Percentiles rank a stretch among this genome's conserved stretches.
These are phyloP conservation scores for Calosoma granatense DNA, from an alignment of 1,140 invertebrate genomes.

Conservation along the genomic window DNA sequence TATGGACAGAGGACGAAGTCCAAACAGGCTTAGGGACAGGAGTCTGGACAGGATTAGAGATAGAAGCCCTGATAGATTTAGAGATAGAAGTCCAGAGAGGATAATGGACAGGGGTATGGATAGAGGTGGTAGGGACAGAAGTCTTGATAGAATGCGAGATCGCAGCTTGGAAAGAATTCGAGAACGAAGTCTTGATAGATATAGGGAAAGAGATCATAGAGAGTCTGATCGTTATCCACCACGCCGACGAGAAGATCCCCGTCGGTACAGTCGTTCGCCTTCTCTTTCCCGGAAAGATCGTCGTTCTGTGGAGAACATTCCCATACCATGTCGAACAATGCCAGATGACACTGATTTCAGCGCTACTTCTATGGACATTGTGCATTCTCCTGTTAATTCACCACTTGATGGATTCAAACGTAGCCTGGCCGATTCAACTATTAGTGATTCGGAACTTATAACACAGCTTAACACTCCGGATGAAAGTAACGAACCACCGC, in stretches of 20 bases:
- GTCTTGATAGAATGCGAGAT: not conserved
- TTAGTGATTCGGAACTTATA: constrained; percentile 37
- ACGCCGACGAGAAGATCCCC: constrained; percentile 12
- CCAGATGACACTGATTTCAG: constrained; percentile 10
- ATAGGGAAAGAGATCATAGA: not conserved
- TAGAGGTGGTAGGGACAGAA: not conserved
- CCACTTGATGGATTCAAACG: constrained; percentile 30
- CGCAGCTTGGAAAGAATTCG: not conserved
- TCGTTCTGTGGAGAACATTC: not conserved
- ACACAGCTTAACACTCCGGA: constrained; percentile 18
- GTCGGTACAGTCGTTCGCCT: not conserved
- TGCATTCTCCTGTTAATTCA: constrained; percentile 20
- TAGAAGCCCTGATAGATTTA: not conserved
- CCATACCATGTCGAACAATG: constrained; percentile 10
- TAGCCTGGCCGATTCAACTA: constrained; percentile 39
- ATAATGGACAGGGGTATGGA: not conserved
- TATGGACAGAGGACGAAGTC: too few species aligned
- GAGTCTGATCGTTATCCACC: not conserved
- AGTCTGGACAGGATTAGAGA: not conserved
- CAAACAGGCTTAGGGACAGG: not conserved
- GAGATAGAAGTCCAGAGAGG: not conserved
- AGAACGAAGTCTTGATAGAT: not conserved
- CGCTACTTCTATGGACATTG: constrained; percentile 2
- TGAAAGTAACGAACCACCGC: constrained; percentile 10
- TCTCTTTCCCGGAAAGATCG: not conserved